Percentiles rank a stretch among this genome's conserved stretches.
Evolutionary conservation across 2,888 invertebrate genomes (phyloP).

Genomic region (Apodemia hepburni): DNA sequence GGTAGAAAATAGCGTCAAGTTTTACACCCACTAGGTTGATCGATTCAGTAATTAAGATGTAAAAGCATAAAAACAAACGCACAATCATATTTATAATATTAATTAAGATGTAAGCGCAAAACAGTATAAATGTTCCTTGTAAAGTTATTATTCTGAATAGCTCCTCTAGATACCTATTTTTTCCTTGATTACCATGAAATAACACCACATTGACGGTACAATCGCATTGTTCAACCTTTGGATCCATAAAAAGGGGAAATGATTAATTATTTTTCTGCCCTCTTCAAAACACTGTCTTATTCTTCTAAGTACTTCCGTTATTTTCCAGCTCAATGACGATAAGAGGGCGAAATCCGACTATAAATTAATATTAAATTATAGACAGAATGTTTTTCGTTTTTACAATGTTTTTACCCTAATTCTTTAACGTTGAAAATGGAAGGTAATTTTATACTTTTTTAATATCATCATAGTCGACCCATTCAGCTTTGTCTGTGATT

Average conservation of each 20-base stretch:
- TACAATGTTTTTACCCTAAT: conserved; percentile 17
- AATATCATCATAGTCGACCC: no score
- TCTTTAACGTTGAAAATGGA: background rate
- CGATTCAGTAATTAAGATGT: no score
- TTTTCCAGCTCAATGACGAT: conserved; percentile 75
- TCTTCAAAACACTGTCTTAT: conserved; percentile 77
- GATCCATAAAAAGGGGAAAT: conserved; percentile 66
- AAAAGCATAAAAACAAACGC: no score
- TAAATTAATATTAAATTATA: conserved; percentile 74
- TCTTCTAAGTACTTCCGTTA: conserved; percentile 77
- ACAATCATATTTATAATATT: no score
- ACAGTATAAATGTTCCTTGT: background rate
- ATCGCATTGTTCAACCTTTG: conserved; percentile 73
- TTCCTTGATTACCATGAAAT: conserved; percentile 58
- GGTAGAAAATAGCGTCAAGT: no score
- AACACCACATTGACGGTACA: conserved; percentile 67
- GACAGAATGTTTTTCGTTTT: conserved; percentile 41
- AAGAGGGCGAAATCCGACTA: conserved; percentile 67
- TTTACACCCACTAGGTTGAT: no score
- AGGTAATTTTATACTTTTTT: background rate
- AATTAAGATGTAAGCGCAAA: no score
- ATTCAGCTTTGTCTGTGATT: no score
- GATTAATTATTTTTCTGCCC: conserved; percentile 77
- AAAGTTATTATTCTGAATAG: no score
- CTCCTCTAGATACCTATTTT: conserved; percentile 23